Evolutionary conservation across 2,888 invertebrate genomes (phyloP).

Genomic region (Sinodicranocentrus sp.): DNA sequence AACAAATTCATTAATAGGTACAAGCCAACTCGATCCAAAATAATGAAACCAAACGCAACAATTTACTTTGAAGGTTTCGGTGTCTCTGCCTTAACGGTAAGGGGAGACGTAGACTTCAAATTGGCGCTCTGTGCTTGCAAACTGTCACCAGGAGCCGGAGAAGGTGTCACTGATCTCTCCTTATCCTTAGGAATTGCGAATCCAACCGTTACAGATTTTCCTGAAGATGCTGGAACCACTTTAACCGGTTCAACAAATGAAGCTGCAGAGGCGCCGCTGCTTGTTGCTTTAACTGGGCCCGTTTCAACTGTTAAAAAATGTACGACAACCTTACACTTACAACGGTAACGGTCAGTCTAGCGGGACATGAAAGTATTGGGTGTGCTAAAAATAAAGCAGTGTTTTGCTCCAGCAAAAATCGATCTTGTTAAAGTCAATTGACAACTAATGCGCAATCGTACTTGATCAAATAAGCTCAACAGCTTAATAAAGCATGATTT

Average conservation of each 20-base stretch:
- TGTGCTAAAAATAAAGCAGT: no score
- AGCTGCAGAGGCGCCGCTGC: slow-evolving; percentile 15
- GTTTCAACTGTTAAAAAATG: slow-evolving; percentile 8
- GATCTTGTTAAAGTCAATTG: no score
- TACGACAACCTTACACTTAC: no score
- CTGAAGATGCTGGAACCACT: slow-evolving; percentile 53
- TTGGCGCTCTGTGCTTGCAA: slow-evolving; percentile 10
- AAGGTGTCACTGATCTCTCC: slow-evolving; percentile 44
- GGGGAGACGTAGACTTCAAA: not conserved
- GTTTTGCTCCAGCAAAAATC: no score
- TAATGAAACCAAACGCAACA: not conserved
- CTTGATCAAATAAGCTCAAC: no score
- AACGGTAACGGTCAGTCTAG: no score
- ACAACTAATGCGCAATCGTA: no score
- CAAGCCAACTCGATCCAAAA: not conserved
- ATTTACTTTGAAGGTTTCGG: slow-evolving; percentile 64
- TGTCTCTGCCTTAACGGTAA: slow-evolving; percentile 41
- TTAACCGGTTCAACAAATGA: slow-evolving; percentile 23
- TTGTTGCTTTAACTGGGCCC: slow-evolving; percentile 26
- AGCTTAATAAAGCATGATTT: no score
- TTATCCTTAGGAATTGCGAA: slow-evolving; percentile 53
- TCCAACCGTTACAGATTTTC: slow-evolving; percentile 52
- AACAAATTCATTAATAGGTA: not conserved
- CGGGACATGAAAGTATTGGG: no score
- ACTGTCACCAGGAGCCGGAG: slow-evolving; percentile 9